Conservation (phyloP, 2,797 vertebrate species). For the Cynodonichthys magdalenae region DNA sequence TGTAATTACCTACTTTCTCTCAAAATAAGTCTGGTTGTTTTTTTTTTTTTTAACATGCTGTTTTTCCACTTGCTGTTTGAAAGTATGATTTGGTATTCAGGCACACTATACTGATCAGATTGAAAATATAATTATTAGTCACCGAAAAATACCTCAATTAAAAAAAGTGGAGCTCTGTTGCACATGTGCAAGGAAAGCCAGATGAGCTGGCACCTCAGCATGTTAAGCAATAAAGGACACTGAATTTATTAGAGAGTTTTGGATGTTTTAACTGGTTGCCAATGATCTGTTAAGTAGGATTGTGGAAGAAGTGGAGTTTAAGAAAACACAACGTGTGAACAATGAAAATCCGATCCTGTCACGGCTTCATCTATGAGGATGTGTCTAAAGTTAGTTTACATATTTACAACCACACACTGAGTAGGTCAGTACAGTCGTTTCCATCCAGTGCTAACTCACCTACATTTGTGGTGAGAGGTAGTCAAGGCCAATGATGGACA, state of each 20-base stretch:
- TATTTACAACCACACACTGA: background rate
- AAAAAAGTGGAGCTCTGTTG: background rate
- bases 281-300: no score
- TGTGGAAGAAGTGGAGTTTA: slow-evolving; percentile 18
- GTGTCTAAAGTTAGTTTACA: background rate
- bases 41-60: slow-evolving; percentile 4
- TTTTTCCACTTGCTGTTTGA: slow-evolving; percentile 15
- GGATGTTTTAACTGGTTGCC: slow-evolving; percentile 32
- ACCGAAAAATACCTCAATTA: background rate
- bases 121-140: slow-evolving; percentile 5
- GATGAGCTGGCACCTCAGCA: slow-evolving; percentile 11
- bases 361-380: no score
- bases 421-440: slow-evolving; percentile 46
- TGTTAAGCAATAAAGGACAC: slow-evolving; percentile 24
- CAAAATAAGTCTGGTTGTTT: slow-evolving; percentile 31
- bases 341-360: slow-evolving; percentile 35
- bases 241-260: slow-evolving; percentile 45
- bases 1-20: slow-evolving; percentile 42
- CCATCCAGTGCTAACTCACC: slow-evolving; percentile 45
- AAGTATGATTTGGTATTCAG: background rate
- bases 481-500: slow-evolving; percentile 41
- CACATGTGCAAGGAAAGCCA: slow-evolving; percentile 6
- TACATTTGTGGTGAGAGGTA: slow-evolving; percentile 48
- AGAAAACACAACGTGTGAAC: slow-evolving; percentile 37
- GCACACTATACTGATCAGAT: background rate